Conservation (phyloP, 2,888 invertebrate species). For the Coleophora flavipennella region DNA sequence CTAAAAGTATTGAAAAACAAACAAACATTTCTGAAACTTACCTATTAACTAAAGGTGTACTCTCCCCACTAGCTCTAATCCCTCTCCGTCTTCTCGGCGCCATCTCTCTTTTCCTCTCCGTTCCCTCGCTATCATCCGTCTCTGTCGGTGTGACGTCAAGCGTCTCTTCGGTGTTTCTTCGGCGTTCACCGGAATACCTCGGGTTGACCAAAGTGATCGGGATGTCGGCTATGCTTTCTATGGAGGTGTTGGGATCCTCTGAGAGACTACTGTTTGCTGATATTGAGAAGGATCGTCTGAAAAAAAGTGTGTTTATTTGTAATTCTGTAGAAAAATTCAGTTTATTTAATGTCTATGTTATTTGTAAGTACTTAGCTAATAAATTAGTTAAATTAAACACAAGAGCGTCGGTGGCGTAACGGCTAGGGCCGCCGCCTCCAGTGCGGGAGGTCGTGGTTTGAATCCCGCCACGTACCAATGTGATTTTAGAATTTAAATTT, state of each 20-base stretch:
- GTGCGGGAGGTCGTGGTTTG: no score
- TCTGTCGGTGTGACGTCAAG: neutral
- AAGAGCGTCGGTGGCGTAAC: no score
- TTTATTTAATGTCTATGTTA: no score
- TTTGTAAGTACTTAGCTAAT: no score
- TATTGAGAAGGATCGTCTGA: slow-evolving; percentile 49
- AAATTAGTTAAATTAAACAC: no score
- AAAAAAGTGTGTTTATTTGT: slow-evolving; percentile 7
- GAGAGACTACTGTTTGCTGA: slow-evolving; percentile 59
- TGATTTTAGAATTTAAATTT: no score
- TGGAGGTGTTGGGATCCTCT: slow-evolving; percentile 53
- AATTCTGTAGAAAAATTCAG: no score
- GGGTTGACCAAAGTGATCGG: slow-evolving; percentile 56
- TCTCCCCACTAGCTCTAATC: slow-evolving; percentile 34
- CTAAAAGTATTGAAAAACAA: no score
- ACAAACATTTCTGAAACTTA: slow-evolving; percentile 15
- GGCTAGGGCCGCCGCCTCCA: no score
- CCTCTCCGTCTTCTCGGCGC: slow-evolving; percentile 42
- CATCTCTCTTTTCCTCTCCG: slow-evolving; percentile 11
- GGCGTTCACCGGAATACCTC: slow-evolving; percentile 35
- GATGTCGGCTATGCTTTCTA: slow-evolving; percentile 62
- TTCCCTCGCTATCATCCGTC: neutral
- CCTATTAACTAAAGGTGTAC: slow-evolving; percentile 37
- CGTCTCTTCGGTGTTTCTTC: slow-evolving; percentile 1
- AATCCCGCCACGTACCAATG: no score